These are phyloP conservation scores for Pseudococcus jackbeardsleyi DNA, from an alignment of 2,888 invertebrate species.

Conservation along the genomic window DNA sequence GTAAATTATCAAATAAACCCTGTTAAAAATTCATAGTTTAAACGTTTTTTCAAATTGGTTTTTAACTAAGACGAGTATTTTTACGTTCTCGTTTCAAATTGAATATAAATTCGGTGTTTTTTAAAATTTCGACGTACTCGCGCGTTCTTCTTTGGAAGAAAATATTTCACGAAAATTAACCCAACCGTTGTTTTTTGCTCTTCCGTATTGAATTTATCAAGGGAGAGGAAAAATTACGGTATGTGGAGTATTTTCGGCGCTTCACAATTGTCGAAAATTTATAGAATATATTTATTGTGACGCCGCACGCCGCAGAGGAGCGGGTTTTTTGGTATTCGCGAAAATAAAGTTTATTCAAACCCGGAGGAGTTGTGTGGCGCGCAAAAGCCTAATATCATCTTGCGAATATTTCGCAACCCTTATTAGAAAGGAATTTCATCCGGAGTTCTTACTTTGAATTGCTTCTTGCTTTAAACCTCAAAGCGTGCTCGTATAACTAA, in stretches of 20 bases:
- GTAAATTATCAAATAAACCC: constrained; percentile 47
- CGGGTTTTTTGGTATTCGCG: constrained; percentile 45
- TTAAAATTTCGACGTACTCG: not conserved
- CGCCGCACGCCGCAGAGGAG: not conserved
- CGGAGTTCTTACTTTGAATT: constrained; percentile 53
- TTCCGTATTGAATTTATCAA: not conserved
- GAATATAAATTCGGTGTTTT: not conserved
- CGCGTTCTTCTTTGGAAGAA: not conserved
- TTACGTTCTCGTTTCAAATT: not conserved
- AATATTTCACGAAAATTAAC: constrained; percentile 1
- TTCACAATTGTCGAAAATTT: constrained; percentile 7
- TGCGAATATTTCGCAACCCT: constrained; percentile 51
- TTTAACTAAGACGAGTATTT: constrained; percentile 22
- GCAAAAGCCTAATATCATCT: constrained; percentile 56
- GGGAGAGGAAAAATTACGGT: not conserved
- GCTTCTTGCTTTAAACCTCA: constrained; percentile 53
- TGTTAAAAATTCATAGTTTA: constrained; percentile 44
- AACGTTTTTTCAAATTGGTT: constrained; percentile 35
- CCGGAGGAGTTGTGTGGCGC: constrained; percentile 45
- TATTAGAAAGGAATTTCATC: constrained; percentile 57
- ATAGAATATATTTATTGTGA: constrained; percentile 13
- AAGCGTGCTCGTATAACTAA: constrained; percentile 51
- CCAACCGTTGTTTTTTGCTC: not conserved
- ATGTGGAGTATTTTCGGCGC: not conserved
- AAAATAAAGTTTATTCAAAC: constrained; percentile 57